Evolutionary conservation across 2,888 invertebrate genomes (phyloP).

Genomic region (Sphinx pinastri): DNA sequence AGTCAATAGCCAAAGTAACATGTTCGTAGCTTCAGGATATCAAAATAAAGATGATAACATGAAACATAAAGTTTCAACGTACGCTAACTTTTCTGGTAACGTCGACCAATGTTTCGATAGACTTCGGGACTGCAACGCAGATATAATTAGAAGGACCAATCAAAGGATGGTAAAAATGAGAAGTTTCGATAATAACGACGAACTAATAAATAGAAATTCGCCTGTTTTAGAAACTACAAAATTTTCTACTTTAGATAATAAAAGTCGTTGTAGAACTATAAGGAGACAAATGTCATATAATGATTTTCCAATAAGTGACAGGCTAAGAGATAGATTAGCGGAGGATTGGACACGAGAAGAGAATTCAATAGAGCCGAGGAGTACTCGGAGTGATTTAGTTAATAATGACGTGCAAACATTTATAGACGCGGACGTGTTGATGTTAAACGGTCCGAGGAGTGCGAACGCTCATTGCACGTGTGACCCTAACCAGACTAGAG

Average conservation of each 20-base stretch:
- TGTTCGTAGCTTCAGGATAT: constrained; percentile 68
- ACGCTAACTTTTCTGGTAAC: constrained; percentile 78
- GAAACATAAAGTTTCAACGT: constrained; percentile 69
- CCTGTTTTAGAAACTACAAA: constrained; percentile 66
- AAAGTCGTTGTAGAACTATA: constrained; percentile 76
- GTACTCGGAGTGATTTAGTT: constrained; percentile 64
- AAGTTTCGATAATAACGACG: constrained; percentile 74
- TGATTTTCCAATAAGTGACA: constrained; percentile 73
- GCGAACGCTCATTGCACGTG: constrained; percentile 73
- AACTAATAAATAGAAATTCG: constrained; percentile 62
- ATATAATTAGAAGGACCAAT: constrained; percentile 54
- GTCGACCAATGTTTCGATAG: constrained; percentile 80
- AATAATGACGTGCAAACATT: constrained; percentile 71
- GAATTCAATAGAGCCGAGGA: constrained; percentile 62
- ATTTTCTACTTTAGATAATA: constrained; percentile 78
- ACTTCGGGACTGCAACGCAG: constrained; percentile 66
- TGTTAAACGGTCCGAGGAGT: constrained; percentile 55
- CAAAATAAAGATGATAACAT: constrained; percentile 67
- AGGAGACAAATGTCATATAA: constrained; percentile 80
- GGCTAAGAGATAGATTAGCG: constrained; percentile 66
- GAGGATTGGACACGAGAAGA: constrained; percentile 70
- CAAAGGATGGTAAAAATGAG: constrained; percentile 71
- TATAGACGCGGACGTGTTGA: constrained; percentile 67
- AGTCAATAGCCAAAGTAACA: constrained; percentile 75
- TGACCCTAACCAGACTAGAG: constrained; percentile 59